Base-by-base conservation (phyloP, 2,113 vertebrate species). In the Addax nasomaculatus region DNA sequence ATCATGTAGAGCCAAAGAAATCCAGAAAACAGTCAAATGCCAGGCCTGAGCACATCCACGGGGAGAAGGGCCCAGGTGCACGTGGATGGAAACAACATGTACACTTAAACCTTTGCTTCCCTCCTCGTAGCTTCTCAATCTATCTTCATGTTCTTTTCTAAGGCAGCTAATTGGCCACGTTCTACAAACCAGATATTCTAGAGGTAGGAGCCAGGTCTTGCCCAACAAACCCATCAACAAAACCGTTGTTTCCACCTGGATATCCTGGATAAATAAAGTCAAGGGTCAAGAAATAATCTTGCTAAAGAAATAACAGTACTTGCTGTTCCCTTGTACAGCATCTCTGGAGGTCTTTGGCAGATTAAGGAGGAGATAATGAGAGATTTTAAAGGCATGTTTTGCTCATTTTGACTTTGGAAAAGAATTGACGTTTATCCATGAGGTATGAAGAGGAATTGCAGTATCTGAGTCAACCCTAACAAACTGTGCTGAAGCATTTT, bases 1-100 rank as follows among this genome's bases (percentile, higher is more conserved):
- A 96, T 94, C 85, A 86, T 93, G 83, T 62, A 57, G 80, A 76
- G 51, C 83, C 92, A 95, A 94, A 94, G 94, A 98, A 96, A 89
- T 80, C 85, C 83, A 89, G 94, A 96, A 95, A 96, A 83, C 25
- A 96, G 94, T 60, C 57, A 94, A 91, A 85, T 33, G 85, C 93
- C 57, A 91, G 57, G 39, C 43, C 79, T 73, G 33, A 27, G 60
- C 30, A 29, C 8, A 13, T 30, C 78, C 39, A 43, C 33, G 45
- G 45, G 60, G 57, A 94, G 19, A 51, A 17, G 16, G 19, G 3
- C 7, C 79, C 94, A 64, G 93, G 55, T 93, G 90, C 78, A 16
- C 6, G 3, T 16, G 33, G 43, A 96, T 88, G 29, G 11, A 89
- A 93, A 57, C 33, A 89, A 29, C 67, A 60, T 16, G 45, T 78